Evolutionary conservation across 1,140 invertebrate species (phyloP).

Genomic region (Pantala flavescens): DNA sequence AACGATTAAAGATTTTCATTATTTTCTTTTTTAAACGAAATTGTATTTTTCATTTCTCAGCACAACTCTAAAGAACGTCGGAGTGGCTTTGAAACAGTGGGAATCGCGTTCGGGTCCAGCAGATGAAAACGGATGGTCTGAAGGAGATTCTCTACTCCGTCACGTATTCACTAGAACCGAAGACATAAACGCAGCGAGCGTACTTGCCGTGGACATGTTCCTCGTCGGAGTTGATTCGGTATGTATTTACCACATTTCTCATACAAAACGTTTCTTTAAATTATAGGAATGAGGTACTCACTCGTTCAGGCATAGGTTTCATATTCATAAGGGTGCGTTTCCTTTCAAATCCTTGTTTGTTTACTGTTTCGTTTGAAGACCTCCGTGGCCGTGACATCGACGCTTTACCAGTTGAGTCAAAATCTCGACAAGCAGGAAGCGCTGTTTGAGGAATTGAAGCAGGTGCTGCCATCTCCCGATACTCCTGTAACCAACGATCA

Average conservation of each 20-base stretch:
- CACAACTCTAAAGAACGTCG: background rate
- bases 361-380: constrained; percentile 24
- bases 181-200: constrained; percentile 53
- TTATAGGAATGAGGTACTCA: no score
- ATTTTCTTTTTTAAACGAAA: no score
- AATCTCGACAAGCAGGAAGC: constrained; percentile 35
- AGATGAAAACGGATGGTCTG: background rate
- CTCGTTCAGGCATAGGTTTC: no score
- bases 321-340: no score
- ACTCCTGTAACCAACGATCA: constrained; percentile 28
- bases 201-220: constrained; percentile 72
- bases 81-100: background rate
- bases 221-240: constrained; percentile 80
- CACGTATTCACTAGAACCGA: background rate
- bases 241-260: constrained; percentile 24
- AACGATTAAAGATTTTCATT: no score
- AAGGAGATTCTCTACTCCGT: constrained; percentile 39
- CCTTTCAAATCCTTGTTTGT: no score
- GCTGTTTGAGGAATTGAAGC: constrained; percentile 34
- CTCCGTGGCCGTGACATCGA: constrained; percentile 28
- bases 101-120: background rate
- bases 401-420: constrained; percentile 32
- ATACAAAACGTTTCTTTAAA: no score
- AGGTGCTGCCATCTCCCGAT: constrained; percentile 23
- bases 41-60: background rate